Base-by-base conservation (phyloP, 2,888 invertebrate species). In the Tuta absoluta region DNA sequence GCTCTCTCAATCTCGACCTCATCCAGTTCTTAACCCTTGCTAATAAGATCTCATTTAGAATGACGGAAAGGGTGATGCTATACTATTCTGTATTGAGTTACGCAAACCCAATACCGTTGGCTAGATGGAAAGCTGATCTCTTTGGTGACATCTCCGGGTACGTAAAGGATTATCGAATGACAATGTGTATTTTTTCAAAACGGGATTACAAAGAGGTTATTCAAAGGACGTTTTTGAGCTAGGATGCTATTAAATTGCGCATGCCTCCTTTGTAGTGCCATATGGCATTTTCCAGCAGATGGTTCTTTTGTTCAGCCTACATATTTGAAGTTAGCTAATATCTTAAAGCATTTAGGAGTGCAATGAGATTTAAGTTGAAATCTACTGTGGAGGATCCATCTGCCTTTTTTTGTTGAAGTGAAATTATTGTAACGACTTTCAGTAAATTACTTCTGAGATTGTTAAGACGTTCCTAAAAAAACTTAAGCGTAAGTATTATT, bases 131-230 rank as follows among this genome's bases (percentile, higher is more conserved):
- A 91, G 87, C 85, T 89, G 91, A 91, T 91, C 88, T 89, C 82
- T 84, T 77, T 81, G 78, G 86, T 91, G 91, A 91, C 91, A 91
- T 91, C 87, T 88, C 86, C 78, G 79, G 80, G 85, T 84, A 84
- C 80, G 86, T 87, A 91, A 91, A 91, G 91, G 91, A 89, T 91
- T 91, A 91, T 91, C 89, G 82, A 86, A 90, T 91, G 89, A 90
- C 91, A 89, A 86, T 86, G 79, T 82, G 76, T 71, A 72, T 86
- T 89, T 89, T 90, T 91, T 88, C 76, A 77, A 75, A 76, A 76
- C 73, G 61, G 37, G 51, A 53, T 84, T 83, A 80, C 81, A 79
- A 72, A 69, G 73, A 75, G 70, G 73, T 77, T 78, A 85, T 89
- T 88, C 84, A 88, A 81, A 81, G 78, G 80, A 78, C 79, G 85